These are phyloP conservation scores for Cylindroiulus punctatus DNA, from an alignment of 2,888 invertebrate species.

Conservation along the genomic window DNA sequence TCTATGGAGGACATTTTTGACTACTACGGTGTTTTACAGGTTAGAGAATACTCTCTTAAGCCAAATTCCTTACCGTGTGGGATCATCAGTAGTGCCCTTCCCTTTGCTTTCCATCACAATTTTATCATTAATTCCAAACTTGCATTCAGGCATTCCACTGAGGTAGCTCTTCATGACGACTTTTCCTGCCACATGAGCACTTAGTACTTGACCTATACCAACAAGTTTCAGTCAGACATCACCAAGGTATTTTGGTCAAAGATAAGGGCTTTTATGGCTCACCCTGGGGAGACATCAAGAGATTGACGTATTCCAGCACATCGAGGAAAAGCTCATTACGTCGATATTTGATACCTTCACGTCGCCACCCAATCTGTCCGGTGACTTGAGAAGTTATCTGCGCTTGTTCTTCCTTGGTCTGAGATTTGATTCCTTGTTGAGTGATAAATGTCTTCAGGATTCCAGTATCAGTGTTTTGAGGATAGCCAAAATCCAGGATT, in stretches of 20 bases:
- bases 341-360: conserved; percentile 99
- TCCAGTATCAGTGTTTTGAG: conserved; percentile 99
- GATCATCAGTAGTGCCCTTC: conserved; percentile 58
- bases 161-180: conserved; percentile 99
- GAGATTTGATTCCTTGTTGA: conserved; percentile 98
- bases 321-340: conserved; percentile 98
- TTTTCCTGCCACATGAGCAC: conserved; percentile 98
- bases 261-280: conserved; percentile 58
- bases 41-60: not conserved
- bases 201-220: conserved; percentile 85
- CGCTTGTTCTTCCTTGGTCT: conserved; percentile 98
- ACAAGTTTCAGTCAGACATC: not conserved
- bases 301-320: conserved; percentile 97
- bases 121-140: conserved; percentile 99
- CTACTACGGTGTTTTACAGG: not conserved
- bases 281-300: conserved; percentile 99
- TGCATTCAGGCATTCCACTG: conserved; percentile 99
- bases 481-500: conserved; percentile 99
- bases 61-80: conserved; percentile 51
- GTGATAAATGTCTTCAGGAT: conserved; percentile 99
- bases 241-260: not conserved
- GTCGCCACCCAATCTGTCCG: conserved; percentile 98
- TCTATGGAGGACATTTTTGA: conserved; percentile 1
- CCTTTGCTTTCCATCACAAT: conserved; percentile 88
- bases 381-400: conserved; percentile 98